phyloP scores from a whole-genome alignment of 2,113 vertebrate genomes.

The Hypanus sabinus region DNA sequence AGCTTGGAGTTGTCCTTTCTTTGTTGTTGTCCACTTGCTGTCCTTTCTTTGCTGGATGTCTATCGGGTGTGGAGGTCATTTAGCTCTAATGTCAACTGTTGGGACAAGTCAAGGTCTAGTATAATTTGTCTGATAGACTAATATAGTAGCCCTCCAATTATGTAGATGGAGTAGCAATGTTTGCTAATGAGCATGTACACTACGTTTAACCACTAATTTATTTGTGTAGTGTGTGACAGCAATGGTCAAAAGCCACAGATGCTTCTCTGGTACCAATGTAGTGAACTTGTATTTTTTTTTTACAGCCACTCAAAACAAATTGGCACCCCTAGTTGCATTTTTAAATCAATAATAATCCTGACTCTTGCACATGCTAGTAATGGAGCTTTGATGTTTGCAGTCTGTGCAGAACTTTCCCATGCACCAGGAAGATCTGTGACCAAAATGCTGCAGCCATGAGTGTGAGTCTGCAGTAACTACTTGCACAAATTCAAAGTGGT shows the following conservation, averaged over 20 bases:
- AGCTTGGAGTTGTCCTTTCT: too few species aligned
- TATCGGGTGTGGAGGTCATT: too few species aligned
- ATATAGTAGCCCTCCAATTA: neutral
- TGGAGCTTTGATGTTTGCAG: neutral
- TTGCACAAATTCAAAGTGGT: neutral
- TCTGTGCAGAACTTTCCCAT: neutral
- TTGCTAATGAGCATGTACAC: neutral
- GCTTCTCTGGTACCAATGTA: neutral
- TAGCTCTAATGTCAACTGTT: too few species aligned
- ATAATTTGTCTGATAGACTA: too few species aligned
- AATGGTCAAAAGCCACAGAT: neutral
- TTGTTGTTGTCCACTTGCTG: too few species aligned
- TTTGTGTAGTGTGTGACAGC: neutral
- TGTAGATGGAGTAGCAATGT: neutral
- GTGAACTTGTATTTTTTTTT: neutral
- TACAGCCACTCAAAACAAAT: neutral
- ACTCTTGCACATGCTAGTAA: neutral
- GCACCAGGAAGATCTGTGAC: neutral
- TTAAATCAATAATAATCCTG: neutral
- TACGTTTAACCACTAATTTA: neutral
- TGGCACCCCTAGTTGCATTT: neutral
- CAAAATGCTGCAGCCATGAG: neutral
- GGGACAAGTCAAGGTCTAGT: too few species aligned
- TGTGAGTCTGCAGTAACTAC: neutral
- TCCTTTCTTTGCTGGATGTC: too few species aligned